Conservation (phyloP, 2,797 vertebrate genomes). For the Apogon talboti region DNA sequence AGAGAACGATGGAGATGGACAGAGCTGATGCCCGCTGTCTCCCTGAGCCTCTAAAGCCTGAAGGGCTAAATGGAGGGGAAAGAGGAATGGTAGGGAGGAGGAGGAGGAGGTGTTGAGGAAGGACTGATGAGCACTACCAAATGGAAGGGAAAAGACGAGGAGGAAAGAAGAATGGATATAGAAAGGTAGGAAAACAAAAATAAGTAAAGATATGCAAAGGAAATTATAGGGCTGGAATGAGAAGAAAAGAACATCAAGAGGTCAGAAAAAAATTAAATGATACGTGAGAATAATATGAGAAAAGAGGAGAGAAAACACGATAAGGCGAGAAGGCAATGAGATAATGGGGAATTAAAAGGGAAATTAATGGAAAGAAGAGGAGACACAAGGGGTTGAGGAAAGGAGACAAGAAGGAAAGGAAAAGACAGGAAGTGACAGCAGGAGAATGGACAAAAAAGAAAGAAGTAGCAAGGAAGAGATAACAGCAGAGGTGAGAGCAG, state of each 20-base stretch:
- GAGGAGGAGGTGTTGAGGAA: neutral
- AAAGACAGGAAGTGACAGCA: neutral
- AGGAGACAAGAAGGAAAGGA: neutral
- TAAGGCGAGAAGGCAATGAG: neutral
- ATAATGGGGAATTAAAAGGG: neutral
- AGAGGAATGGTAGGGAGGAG: neutral
- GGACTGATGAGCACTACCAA: neutral
- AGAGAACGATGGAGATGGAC: slow-evolving; percentile 37
- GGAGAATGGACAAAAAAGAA: slow-evolving; percentile 8
- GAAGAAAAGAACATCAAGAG: neutral
- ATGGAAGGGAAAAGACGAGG: neutral
- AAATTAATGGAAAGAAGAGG: neutral
- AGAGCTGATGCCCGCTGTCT: slow-evolving; percentile 45
- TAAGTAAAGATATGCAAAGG: neutral
- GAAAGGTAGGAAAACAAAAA: neutral
- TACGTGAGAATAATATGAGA: neutral
- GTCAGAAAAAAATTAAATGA: neutral
- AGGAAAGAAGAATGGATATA: neutral
- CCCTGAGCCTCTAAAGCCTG: slow-evolving; percentile 34
- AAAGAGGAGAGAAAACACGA: neutral
- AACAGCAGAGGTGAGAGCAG: slow-evolving; percentile 36
- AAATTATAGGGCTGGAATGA: neutral
- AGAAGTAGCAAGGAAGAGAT: slow-evolving; percentile 26
- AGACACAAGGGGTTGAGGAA: neutral
- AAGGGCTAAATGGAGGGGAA: slow-evolving; percentile 29